These are phyloP conservation scores for Tortricodes alternella DNA, from an alignment of 2,888 invertebrate species.

Conservation along the genomic window DNA sequence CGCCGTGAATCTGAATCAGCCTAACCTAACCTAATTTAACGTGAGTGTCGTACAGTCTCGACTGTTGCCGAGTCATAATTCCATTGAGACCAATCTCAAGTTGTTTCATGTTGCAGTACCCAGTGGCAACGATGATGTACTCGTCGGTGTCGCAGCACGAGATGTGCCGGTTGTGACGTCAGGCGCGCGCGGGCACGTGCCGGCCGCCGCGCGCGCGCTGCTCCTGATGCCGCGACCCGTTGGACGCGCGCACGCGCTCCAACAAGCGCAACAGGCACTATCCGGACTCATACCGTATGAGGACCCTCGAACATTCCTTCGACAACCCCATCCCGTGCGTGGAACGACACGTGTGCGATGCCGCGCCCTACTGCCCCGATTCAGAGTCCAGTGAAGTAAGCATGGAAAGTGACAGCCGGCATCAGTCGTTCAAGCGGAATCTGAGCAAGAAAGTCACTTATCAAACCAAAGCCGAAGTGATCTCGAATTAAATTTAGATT, in stretches of 20 bases:
- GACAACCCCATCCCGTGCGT: conserved; percentile 66
- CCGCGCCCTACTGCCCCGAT: conserved; percentile 57
- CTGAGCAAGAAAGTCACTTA: conserved; percentile 66
- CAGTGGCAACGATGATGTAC: conserved; percentile 82
- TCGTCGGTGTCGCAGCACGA: conserved; percentile 86
- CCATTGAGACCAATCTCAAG: neutral
- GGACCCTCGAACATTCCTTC: conserved; percentile 56
- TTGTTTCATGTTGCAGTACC: conserved; percentile 66
- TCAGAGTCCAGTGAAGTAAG: conserved; percentile 73
- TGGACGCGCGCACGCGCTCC: conserved; percentile 56
- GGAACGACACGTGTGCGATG: conserved; percentile 56
- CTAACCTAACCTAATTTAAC: too few species aligned
- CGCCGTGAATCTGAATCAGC: too few species aligned
- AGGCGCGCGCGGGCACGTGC: conserved; percentile 73
- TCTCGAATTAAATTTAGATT: conserved; percentile 46
- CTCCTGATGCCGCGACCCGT: conserved; percentile 69
- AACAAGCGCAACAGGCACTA: conserved; percentile 53
- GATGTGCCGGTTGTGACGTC: conserved; percentile 87
- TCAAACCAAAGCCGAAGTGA: conserved; percentile 69
- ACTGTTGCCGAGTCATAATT: neutral
- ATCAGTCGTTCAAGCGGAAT: conserved; percentile 61
- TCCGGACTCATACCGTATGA: conserved; percentile 58
- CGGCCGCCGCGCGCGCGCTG: conserved; percentile 64
- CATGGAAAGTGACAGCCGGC: conserved; percentile 70
- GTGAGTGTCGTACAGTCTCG: too few species aligned